These are phyloP conservation scores for Pteromalus puparum DNA, from an alignment of 1,140 invertebrate species.

Conservation along the genomic window DNA sequence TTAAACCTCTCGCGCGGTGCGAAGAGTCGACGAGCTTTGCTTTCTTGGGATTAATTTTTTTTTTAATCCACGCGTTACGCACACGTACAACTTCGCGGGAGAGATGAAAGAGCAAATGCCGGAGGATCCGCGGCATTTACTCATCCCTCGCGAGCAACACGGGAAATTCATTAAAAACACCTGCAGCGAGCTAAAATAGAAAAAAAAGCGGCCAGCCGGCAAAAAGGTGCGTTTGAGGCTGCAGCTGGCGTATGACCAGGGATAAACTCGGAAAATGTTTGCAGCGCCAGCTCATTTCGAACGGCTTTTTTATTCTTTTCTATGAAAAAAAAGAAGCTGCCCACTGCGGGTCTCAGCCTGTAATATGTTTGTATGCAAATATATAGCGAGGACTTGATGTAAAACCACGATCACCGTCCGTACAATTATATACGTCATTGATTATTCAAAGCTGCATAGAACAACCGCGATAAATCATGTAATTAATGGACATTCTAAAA, in stretches of 20 bases:
- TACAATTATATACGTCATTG: too few relatives aligned
- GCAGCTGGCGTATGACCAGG: constrained; percentile 12
- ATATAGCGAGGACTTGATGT: too few relatives aligned
- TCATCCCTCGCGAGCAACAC: not conserved
- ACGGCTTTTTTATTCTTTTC: not conserved
- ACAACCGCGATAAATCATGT: too few relatives aligned
- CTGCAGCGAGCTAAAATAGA: constrained; percentile 4
- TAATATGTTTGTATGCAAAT: too few relatives aligned
- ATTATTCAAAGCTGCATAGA: too few relatives aligned
- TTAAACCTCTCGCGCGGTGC: not conserved
- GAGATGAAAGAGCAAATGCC: too few relatives aligned
- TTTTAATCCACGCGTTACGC: not conserved
- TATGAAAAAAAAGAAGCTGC: too few relatives aligned
- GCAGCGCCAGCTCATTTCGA: not conserved
- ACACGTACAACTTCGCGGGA: not conserved
- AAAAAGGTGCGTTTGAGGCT: not conserved
- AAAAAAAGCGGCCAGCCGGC: not conserved
- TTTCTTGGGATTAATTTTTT: not conserved
- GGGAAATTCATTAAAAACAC: constrained; percentile 33
- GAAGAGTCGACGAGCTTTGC: not conserved
- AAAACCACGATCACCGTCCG: too few relatives aligned
- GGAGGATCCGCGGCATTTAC: too few relatives aligned
- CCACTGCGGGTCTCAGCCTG: too few relatives aligned
- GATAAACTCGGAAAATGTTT: constrained; percentile 15
- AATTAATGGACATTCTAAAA: too few relatives aligned